Percentiles rank a stretch among this genome's conserved stretches.
These are phyloP conservation scores for Zygaena filipendulae DNA, from an alignment of 2,888 invertebrate species.

Conservation along the genomic window DNA sequence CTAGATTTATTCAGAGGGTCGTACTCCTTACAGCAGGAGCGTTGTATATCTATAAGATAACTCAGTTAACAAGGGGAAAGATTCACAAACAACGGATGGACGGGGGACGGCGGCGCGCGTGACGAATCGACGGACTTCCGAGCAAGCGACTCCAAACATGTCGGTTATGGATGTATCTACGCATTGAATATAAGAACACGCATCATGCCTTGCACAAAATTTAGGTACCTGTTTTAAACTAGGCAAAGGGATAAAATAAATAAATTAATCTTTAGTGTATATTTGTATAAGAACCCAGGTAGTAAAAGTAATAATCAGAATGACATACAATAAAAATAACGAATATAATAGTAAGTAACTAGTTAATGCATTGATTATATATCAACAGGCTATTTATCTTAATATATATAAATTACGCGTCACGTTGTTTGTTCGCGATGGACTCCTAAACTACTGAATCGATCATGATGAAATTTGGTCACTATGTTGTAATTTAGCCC, in stretches of 20 bases:
- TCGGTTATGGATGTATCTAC: slow-evolving; percentile 55
- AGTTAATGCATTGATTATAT: too few relatives aligned
- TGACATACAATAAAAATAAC: too few relatives aligned
- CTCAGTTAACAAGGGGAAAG: slow-evolving; percentile 45
- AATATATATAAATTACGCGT: too few relatives aligned
- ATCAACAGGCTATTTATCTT: too few relatives aligned
- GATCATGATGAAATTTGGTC: too few relatives aligned
- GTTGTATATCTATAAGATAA: slow-evolving; percentile 52
- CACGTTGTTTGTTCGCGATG: too few relatives aligned
- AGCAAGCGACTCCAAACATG: slow-evolving; percentile 32
- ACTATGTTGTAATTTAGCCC: too few relatives aligned
- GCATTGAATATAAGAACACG: slow-evolving; percentile 32
- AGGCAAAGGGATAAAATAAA: not conserved
- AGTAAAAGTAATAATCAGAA: too few relatives aligned
- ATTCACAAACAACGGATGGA: slow-evolving; percentile 36
- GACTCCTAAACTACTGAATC: too few relatives aligned
- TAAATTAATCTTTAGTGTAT: too few relatives aligned
- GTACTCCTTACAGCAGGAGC: slow-evolving; percentile 33
- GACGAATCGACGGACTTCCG: slow-evolving; percentile 55
- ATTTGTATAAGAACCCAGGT: too few relatives aligned
- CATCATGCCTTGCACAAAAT: slow-evolving; percentile 25
- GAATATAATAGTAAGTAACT: too few relatives aligned
- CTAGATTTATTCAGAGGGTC: slow-evolving; percentile 53
- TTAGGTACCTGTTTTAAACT: slow-evolving; percentile 1
- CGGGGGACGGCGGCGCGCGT: slow-evolving; percentile 31